Evolutionary conservation across 2,113 vertebrate species (phyloP).

Genomic region (Saguinus midas): DNA sequence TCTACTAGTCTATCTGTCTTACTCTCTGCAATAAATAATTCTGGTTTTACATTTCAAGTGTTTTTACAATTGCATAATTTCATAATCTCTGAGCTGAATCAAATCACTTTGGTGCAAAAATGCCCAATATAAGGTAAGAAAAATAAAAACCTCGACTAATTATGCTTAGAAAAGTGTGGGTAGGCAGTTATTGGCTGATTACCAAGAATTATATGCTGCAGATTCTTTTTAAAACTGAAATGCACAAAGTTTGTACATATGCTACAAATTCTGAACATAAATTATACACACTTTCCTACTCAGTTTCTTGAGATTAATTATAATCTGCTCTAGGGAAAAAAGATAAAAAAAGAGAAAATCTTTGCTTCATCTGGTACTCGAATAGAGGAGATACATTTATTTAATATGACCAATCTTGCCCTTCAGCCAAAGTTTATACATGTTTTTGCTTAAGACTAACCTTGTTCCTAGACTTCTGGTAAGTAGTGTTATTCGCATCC

Average conservation of each 20-base stretch:
- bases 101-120: neutral
- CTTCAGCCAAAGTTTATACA: neutral
- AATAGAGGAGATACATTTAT: neutral
- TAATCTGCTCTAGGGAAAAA: neutral
- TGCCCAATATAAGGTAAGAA: neutral
- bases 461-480: neutral
- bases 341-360: neutral
- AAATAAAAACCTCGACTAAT: constrained; percentile 21
- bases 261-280: constrained; percentile 32
- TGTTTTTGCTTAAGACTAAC: neutral
- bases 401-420: neutral
- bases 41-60: neutral
- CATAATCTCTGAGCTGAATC: neutral
- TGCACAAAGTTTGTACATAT: constrained; percentile 15
- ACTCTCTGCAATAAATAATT: neutral
- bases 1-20: neutral
- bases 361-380: neutral
- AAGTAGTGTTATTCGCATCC: neutral
- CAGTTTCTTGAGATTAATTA: constrained; percentile 50
- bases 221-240: constrained; percentile 42
- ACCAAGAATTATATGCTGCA: constrained; percentile 29
- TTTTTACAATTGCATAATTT: neutral
- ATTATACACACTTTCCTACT: constrained; percentile 2
- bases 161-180: neutral
- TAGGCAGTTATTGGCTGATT: constrained; percentile 25